Conservation (phyloP, 2,888 invertebrate species). For the Eupithecia insigniata region DNA sequence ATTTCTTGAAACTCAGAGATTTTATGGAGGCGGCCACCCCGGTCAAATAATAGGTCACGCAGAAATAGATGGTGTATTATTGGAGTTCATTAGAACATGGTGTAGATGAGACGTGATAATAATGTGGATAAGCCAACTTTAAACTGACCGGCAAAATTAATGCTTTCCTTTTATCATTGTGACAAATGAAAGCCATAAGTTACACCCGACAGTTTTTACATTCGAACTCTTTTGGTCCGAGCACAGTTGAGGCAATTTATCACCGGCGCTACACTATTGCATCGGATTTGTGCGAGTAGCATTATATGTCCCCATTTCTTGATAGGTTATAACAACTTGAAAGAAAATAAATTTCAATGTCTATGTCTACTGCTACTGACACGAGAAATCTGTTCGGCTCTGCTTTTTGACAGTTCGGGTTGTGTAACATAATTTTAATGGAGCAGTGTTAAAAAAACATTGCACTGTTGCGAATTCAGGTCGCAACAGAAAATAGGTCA, state of each 20-base stretch:
- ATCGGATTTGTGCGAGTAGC: constrained; percentile 37
- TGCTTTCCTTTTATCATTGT: constrained; percentile 30
- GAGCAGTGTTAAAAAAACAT: constrained; percentile 63
- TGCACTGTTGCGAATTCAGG: constrained; percentile 77
- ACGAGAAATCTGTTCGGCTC: constrained; percentile 63
- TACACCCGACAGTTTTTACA: constrained; percentile 24
- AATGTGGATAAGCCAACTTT: constrained; percentile 51
- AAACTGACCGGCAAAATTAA: constrained; percentile 25
- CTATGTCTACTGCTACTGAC: constrained; percentile 61
- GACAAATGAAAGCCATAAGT: constrained; percentile 38
- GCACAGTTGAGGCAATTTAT: constrained; percentile 35
- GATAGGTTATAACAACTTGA: constrained; percentile 59
- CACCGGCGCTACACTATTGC: constrained; percentile 29
- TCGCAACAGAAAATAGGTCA: constrained; percentile 77
- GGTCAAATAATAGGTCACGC: constrained; percentile 73
- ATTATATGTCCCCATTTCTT: constrained; percentile 42
- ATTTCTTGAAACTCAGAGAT: constrained; percentile 65
- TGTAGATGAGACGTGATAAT: constrained; percentile 54
- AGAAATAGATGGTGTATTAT: constrained; percentile 73
- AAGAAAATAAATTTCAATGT: constrained; percentile 66
- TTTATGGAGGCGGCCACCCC: constrained; percentile 55
- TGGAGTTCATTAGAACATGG: constrained; percentile 72
- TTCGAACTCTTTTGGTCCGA: constrained; percentile 29
- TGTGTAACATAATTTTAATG: constrained; percentile 75
- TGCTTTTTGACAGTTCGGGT: constrained; percentile 71